phyloP scores from a whole-genome alignment of 2,797 vertebrate genomes.

The Hyperoplus lanceolatus region DNA sequence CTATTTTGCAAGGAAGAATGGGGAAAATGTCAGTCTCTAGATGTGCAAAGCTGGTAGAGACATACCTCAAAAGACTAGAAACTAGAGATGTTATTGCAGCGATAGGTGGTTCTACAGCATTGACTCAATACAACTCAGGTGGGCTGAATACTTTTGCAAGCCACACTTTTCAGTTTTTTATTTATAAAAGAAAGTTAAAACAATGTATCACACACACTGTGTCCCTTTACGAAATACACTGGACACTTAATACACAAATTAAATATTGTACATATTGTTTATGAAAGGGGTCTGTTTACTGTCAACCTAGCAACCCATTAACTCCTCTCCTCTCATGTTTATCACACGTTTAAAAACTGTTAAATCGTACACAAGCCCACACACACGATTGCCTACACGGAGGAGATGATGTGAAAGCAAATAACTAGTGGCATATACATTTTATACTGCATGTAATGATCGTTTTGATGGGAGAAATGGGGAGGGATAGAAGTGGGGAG shows the following conservation, averaged over 20 bases:
- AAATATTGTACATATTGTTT: background rate
- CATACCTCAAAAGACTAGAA: too few species aligned
- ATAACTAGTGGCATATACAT: slow-evolving; percentile 35
- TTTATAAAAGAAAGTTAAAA: too few species aligned
- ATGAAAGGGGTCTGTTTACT: slow-evolving; percentile 1
- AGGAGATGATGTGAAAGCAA: slow-evolving; percentile 24
- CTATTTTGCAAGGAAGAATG: too few species aligned
- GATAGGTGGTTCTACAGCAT: too few species aligned
- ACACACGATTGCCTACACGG: slow-evolving; percentile 10
- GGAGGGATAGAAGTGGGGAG: background rate
- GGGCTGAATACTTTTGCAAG: too few species aligned
- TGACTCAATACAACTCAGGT: too few species aligned
- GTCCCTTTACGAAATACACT: background rate
- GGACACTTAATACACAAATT: background rate
- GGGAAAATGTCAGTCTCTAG: too few species aligned
- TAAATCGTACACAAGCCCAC: background rate
- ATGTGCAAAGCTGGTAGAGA: too few species aligned
- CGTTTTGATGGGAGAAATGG: background rate
- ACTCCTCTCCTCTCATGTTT: slow-evolving; percentile 1
- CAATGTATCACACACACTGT: background rate
- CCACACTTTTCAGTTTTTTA: too few species aligned
- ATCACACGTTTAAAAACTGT: background rate
- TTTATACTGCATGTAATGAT: slow-evolving; percentile 9
- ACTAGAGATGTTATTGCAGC: too few species aligned
- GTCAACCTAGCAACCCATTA: background rate